Base-by-base conservation (phyloP, 1,140 invertebrate genomes). In the Nebria ingens region DNA sequence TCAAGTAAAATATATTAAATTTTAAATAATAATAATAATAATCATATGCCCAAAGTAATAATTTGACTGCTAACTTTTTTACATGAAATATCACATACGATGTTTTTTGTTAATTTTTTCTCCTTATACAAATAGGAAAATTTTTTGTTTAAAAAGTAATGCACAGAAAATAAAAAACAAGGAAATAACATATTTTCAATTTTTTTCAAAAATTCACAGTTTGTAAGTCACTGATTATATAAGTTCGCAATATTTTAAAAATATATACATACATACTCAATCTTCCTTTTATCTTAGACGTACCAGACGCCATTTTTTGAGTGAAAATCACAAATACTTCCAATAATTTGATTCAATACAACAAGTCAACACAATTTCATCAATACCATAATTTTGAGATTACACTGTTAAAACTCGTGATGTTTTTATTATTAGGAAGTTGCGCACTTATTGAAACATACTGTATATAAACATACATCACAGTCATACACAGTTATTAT, bases 21-120 rank as follows among this genome's bases (percentile, higher is more conserved):
- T 45, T 45, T 45, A 45, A 45, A 45, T 45, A 45, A 45, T 45
- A 45, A n/a, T n/a, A n/a, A n/a, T n/a, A n/a, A n/a, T 4, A 45
- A 45, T 17, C 40, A 45, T 45, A 45, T 45, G 40, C 40, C 40
- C 40, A 12, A 45, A 45, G 40, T 45, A 12, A 45, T 45, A 45
- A 45, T 45, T 45, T 45, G 40, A 45, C 40, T 17, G 40, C 40
- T 45, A 45, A 12, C 40, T 45, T 45, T n/a, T 45, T 45, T 17
- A 45, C 40, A 11, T 45, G 40, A 17, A n/a, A 45, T 45, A 45
- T 45, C 40, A 45, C 40, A 45, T 45, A 45, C 40, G 40, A 12
- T 45, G 9, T 45, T 45, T 45, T 34, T n/a, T 34, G 6, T 34
- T 34, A 9, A n/a, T n/a, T n/a, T 34, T 34, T 34, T 9, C n/a